These are phyloP conservation scores for Tetranychus piercei DNA, from an alignment of 2,888 invertebrate species.

Conservation along the genomic window DNA sequence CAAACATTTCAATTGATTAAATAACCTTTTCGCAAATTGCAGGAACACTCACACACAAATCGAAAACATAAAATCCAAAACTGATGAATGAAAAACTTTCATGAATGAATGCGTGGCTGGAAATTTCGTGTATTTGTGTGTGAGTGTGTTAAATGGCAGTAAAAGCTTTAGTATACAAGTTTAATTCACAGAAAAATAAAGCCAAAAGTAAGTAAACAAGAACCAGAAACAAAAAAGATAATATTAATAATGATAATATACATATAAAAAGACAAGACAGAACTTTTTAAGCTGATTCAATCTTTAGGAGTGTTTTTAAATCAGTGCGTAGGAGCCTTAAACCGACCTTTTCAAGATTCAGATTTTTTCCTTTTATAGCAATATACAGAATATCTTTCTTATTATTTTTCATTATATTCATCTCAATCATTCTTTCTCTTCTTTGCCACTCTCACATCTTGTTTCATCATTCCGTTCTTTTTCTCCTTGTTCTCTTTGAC, in stretches of 20 bases:
- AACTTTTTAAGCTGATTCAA: too few species aligned
- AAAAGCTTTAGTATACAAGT: neutral
- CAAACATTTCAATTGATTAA: neutral
- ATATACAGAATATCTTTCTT: neutral
- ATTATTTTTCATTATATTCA: neutral
- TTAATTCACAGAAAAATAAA: too few species aligned
- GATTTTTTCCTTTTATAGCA: neutral
- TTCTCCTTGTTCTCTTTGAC: neutral
- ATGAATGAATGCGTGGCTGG: conserved; percentile 5
- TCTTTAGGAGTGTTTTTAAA: too few species aligned
- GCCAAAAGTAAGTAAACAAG: too few species aligned
- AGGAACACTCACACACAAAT: too few species aligned
- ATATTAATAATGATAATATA: too few species aligned
- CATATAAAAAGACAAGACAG: too few species aligned
- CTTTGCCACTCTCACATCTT: neutral
- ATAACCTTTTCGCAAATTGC: neutral
- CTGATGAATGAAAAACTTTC: neutral
- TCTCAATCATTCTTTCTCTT: neutral
- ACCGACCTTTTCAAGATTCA: neutral
- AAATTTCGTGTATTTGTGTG: conserved; percentile 4
- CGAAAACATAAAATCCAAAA: too few species aligned
- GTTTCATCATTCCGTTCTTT: neutral
- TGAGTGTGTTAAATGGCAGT: neutral
- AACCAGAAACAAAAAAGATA: too few species aligned
- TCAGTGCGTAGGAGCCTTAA: neutral